phyloP scores from a whole-genome alignment of 2,888 invertebrate genomes.

The Dastarcus helophoroides region DNA sequence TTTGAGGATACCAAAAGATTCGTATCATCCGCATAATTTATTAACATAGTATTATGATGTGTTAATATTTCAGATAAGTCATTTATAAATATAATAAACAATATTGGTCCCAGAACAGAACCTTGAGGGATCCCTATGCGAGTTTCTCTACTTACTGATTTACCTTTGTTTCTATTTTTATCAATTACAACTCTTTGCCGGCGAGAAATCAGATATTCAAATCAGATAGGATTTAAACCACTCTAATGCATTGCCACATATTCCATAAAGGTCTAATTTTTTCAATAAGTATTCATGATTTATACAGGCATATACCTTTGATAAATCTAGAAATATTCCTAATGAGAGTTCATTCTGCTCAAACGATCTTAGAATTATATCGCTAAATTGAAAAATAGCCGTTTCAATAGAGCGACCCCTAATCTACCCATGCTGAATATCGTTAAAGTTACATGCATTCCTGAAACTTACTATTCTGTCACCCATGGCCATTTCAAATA shows the following conservation, averaged over 20 bases:
- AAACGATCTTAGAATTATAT: constrained; percentile 4
- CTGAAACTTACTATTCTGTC: constrained; percentile 4
- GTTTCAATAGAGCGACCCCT: constrained; percentile 4
- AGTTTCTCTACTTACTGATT: too few relatives aligned
- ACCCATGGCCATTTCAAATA: constrained; percentile 9
- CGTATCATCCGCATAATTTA: neutral
- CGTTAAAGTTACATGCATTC: constrained; percentile 5
- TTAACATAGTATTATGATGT: neutral
- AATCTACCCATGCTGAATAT: constrained; percentile 7
- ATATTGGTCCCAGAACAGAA: constrained; percentile 3
- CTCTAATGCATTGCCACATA: constrained; percentile 1
- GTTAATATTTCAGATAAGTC: too few relatives aligned
- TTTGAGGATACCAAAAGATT: constrained; percentile 3
- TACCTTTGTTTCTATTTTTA: constrained; percentile 2
- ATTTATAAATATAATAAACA: constrained; percentile 3
- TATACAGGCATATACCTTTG: constrained; percentile 9
- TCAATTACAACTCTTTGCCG: constrained; percentile 5
- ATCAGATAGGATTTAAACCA: constrained; percentile 5
- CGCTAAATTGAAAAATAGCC: constrained; percentile 8
- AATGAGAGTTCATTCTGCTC: constrained; percentile 5
- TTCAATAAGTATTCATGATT: constrained; percentile 3
- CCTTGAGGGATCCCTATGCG: neutral
- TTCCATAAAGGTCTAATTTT: constrained; percentile 7
- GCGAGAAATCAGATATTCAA: constrained; percentile 2
- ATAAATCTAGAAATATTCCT: constrained; percentile 8